A percentile compares a stretch with the other conserved stretches of the same genome.
Evolutionary conservation across 2,113 vertebrate species (phyloP).

Genomic region (Seriola aureovittata): DNA sequence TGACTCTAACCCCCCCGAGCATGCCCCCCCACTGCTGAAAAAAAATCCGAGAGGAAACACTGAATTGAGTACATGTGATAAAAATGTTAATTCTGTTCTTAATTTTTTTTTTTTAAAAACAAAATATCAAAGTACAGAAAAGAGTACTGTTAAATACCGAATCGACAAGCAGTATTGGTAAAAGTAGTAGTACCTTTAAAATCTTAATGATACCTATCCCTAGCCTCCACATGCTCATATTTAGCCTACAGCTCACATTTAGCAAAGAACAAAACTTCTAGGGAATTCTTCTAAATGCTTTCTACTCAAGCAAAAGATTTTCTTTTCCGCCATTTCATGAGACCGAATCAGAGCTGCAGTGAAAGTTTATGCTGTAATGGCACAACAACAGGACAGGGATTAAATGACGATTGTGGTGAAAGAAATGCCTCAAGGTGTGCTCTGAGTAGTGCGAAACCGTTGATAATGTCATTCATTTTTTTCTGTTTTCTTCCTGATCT

Average conservation of each 20-base stretch:
- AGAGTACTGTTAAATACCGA: too few species aligned
- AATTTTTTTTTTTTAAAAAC: too few species aligned
- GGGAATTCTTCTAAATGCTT: not conserved
- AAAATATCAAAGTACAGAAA: too few species aligned
- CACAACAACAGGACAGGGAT: constrained; percentile 25
- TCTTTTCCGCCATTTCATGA: not conserved
- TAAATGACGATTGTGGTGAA: constrained; percentile 32
- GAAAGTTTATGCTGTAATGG: constrained; percentile 33
- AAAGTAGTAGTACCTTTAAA: too few species aligned
- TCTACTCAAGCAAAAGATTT: constrained; percentile 7
- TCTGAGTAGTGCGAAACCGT: constrained; percentile 42
- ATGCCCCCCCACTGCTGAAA: too few species aligned
- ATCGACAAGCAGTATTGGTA: too few species aligned
- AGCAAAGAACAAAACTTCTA: not conserved
- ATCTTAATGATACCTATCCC: too few species aligned
- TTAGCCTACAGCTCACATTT: not conserved
- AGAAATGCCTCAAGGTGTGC: constrained; percentile 44
- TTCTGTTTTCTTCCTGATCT: constrained; percentile 39
- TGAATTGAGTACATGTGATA: too few species aligned
- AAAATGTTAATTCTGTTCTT: too few species aligned
- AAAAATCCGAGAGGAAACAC: too few species aligned
- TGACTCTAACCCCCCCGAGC: too few species aligned
- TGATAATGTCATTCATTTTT: constrained; percentile 45
- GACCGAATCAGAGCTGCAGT: constrained; percentile 22
- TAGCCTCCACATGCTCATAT: not conserved